Evolutionary conservation across 2,113 vertebrate genomes (phyloP), one percentile per base, ranked within the genome.

Genomic region (Podarcis cretensis): DNA sequence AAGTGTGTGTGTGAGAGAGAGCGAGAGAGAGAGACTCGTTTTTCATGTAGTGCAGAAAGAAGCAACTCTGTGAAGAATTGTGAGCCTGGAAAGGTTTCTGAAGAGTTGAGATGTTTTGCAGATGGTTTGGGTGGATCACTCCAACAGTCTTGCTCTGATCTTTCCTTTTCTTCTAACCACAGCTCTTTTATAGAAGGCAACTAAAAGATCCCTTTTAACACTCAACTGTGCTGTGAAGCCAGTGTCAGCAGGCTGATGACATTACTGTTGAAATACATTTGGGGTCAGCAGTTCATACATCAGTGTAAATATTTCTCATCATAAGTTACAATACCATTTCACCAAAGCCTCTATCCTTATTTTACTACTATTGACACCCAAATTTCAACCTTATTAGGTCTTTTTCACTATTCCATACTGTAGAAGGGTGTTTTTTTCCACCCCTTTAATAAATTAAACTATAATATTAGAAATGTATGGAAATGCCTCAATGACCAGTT

Each of bases 371-470:
- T 91, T 89, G 93, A 94, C 96, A 96, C 91, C 89, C 14, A 86
- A 96, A 96, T 97, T 97, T 93, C 95, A 95, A 63, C 75, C 57
- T 90, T 87, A 94, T 96, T 95, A 96, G 94, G 87, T 87, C 83
- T 92, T 92, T 93, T 96, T 93, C 37, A 81, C 84, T 93, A 82
- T 59, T 75, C 35, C 16, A 9, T 68, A 35, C 73, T 23, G 21
- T 66, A 6, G 16, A 10, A 66, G 16, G 14, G 35, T 6, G 21
- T 2, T 32, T 54, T 30, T 30, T 90, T 90, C 20, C 2, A 35
- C 59, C 71, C 37, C 83, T 90, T 93, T 92, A 92, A 93, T 96
- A 96, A 96, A 96, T 97, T 96, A 96, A 91, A 84, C 91, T 95
- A 6, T 91, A 94, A 5, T 87, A 93, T 96, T 95, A 95, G 87